Evolutionary conservation across 2,888 invertebrate genomes (phyloP).

Genomic region (Ophioninae sp.): DNA sequence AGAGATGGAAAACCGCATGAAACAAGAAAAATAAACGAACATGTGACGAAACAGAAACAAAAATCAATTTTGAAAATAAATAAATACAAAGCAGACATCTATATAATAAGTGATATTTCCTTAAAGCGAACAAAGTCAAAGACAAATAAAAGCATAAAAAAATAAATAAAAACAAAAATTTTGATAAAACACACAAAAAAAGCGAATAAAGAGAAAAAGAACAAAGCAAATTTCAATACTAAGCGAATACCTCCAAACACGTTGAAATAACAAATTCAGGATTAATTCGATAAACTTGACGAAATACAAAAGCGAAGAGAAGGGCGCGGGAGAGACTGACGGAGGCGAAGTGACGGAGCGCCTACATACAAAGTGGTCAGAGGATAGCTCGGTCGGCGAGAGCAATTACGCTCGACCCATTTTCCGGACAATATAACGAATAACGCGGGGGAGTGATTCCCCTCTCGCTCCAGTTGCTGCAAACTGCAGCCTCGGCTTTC

Average conservation of each 20-base stretch:
- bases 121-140: no score
- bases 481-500: conserved; percentile 66
- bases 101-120: no score
- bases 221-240: not conserved
- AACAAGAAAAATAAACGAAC: no score
- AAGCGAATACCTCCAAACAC: not conserved
- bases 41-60: not conserved
- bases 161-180: not conserved
- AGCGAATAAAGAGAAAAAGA: not conserved
- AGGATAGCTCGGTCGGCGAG: conserved; percentile 58
- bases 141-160: not conserved
- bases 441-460: conserved; percentile 50
- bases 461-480: conserved; percentile 53
- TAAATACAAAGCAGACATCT: no score
- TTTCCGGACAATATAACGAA: conserved; percentile 78
- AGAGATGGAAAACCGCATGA: no score
- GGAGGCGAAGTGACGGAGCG: conserved; percentile 2
- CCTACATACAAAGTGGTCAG: conserved; percentile 43
- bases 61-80: no score
- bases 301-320: conserved; percentile 10
- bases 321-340: conserved; percentile 23
- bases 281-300: not conserved
- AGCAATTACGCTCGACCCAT: conserved; percentile 79
- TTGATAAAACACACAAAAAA: not conserved
- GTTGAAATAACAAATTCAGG: not conserved